Conservation (phyloP, 2,113 vertebrate genomes). For the Corynorhinus townsendii region DNA sequence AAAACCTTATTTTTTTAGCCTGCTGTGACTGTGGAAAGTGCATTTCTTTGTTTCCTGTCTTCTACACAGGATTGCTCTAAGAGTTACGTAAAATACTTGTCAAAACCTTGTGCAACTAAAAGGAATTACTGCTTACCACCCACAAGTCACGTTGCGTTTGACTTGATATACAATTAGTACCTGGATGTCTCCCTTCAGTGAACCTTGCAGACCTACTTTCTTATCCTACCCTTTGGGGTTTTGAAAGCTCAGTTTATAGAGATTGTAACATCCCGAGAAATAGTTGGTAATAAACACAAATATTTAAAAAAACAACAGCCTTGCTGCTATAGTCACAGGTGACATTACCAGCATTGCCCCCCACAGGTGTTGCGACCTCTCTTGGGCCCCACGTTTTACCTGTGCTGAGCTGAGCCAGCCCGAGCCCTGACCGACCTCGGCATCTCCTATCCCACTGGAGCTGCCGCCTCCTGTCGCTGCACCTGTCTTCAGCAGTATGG, state of each 20-base stretch:
- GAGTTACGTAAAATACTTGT: background rate
- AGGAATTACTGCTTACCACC: background rate
- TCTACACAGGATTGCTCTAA: background rate
- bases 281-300: background rate
- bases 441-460: background rate
- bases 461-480: background rate
- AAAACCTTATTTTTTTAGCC: background rate
- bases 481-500: background rate
- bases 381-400: background rate
- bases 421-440: background rate
- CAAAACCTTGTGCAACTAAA: background rate
- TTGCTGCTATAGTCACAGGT: background rate
- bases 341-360: background rate
- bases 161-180: background rate
- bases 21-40: background rate
- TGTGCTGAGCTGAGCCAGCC: background rate
- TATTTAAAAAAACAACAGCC: background rate
- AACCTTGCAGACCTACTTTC: background rate
- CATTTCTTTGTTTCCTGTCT: background rate
- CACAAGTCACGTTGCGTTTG: background rate
- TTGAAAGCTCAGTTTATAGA: background rate
- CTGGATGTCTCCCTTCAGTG: background rate
- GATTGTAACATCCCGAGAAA: background rate
- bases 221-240: background rate
- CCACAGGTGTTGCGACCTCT: background rate